Base-by-base conservation (phyloP, 2,888 invertebrate species). In the Stenurella melanura region DNA sequence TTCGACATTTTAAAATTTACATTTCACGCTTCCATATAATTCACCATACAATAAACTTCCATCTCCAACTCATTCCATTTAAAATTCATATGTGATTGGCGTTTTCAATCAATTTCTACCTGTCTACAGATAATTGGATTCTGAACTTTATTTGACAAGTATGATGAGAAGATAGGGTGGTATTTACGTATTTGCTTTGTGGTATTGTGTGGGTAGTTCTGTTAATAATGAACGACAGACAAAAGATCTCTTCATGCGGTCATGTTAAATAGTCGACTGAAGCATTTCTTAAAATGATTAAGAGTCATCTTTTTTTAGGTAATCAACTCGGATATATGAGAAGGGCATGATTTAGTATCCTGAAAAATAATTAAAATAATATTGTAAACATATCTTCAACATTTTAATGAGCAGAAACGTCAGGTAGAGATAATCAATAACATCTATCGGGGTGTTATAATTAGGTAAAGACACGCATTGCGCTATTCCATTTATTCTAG, bases 121-220 rank as follows among this genome's bases (percentile, higher is more conserved):
- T 83, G 83, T 84, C 85, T 78, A 73, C 75, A 80, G 80, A 84
- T 85, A 85, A 85, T 85, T 85, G 85, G 80, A 83, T 85, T 83
- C 78, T 80, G 83, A 85, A 84, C 84, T 84, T 85, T 84, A 85
- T 84, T 84, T 83, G 83, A 85, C 81, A 79, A 78, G 79, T 78
- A 79, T 77, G 79, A 79, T 78, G 75, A 69, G 77, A 74, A 77
- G 80, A 76, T 78, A 75, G 78, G 72, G 74, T 60, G 57, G 66
- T 71, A 75, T 73, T 66, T 76, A 78, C 74, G 68, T 78, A 78
- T 78, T 80, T 77, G 75, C 77, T 80, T 80, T 76, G 74, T 75
- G 74, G 42, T 56, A 69, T 58, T 73, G 78, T 66, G 79, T 80
- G 67, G 78, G 79, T 61, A 63, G 75, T 38, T 26, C 70, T 38